Conservation (phyloP, 1,140 invertebrate species). For the Heliconius nattereri region DNA sequence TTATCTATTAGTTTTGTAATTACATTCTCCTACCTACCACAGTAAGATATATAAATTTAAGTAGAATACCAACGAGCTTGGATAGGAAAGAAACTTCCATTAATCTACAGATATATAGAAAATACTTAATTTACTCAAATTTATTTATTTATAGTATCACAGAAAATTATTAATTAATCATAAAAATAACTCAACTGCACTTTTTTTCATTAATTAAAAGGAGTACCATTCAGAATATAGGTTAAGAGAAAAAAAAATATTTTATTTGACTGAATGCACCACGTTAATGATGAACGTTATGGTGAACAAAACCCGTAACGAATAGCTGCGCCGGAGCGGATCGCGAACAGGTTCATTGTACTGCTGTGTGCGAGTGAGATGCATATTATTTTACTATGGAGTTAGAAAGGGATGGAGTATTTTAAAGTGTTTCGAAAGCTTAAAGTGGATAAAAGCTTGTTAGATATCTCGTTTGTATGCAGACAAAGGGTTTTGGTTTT, state of each 20-base stretch:
- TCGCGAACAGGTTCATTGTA: slow-evolving; percentile 56
- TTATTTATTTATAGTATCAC: too few relatives aligned
- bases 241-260: slow-evolving; percentile 15
- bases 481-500: not conserved
- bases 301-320: slow-evolving; percentile 50
- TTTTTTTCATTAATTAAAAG: not conserved
- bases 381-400: not conserved
- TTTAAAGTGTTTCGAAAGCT: slow-evolving; percentile 4
- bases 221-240: slow-evolving; percentile 15
- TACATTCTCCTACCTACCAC: too few relatives aligned
- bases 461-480: not conserved
- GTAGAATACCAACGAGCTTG: too few relatives aligned
- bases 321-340: slow-evolving; percentile 53
- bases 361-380: slow-evolving; percentile 31
- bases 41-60: too few relatives aligned
- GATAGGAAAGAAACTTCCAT: too few relatives aligned
- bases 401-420: not conserved
- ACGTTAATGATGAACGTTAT: slow-evolving; percentile 36
- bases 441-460: slow-evolving; percentile 2
- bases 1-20: too few relatives aligned
- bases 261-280: slow-evolving; percentile 15
- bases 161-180: not conserved
- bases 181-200: not conserved
- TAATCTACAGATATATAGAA: too few relatives aligned
- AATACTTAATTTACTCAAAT: too few relatives aligned